Evolutionary conservation across 2,113 vertebrate species (phyloP).

Genomic region (Neodon shergylaensis): DNA sequence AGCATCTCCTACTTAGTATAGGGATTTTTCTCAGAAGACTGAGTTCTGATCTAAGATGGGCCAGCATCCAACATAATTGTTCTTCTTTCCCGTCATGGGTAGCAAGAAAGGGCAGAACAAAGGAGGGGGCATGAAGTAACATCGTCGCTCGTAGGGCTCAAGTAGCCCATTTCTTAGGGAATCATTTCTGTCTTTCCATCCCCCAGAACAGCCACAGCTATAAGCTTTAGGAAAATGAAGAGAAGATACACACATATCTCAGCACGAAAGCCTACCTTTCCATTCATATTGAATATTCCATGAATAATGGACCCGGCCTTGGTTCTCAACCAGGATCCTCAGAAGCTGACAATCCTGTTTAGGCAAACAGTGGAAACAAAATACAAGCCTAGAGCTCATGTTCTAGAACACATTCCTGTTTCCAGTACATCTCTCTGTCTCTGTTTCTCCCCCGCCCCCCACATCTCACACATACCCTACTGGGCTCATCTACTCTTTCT

Average conservation of each 20-base stretch:
- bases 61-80: not conserved
- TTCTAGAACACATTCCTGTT: not conserved
- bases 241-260: not conserved
- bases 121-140: rapidly evolving
- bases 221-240: not conserved
- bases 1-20: not conserved
- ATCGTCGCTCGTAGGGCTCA: not conserved
- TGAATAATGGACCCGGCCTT: conserved; percentile 90
- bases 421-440: not conserved
- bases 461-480: not conserved
- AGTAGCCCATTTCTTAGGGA: not conserved
- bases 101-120: not conserved
- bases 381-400: rapidly evolving
- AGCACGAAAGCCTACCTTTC: conserved; percentile 88
- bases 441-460: no score
- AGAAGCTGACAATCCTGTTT: conserved; percentile 83
- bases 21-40: not conserved
- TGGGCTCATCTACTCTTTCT: not conserved
- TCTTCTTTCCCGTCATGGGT: not conserved
- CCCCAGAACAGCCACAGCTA: not conserved
- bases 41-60: not conserved
- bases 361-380: not conserved
- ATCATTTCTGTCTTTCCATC: not conserved
- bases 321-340: conserved; percentile 95
- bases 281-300: conserved; percentile 88